Base-by-base conservation (phyloP, 1,140 invertebrate species). In the Cydia strobilella region DNA sequence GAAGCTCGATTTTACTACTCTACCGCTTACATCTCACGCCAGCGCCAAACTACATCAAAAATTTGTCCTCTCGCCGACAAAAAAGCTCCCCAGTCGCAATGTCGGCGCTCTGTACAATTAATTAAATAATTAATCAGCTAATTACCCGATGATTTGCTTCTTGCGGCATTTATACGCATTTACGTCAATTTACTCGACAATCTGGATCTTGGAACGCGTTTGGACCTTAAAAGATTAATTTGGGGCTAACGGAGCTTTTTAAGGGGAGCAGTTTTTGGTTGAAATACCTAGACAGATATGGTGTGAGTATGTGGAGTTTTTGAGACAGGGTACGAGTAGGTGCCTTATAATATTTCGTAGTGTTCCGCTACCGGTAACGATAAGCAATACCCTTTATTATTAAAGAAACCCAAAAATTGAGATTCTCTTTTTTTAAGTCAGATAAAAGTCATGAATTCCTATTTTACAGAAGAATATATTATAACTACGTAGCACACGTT, bases 41-140 rank as follows among this genome's bases (percentile, higher is more conserved):
- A 69, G 6, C 27, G 27, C 27, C 27, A 39, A 69, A 69, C 35
- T 69, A 69, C 65, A 69, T 35, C 65, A 20, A 35, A 69, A 69
- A 69, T 69, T 69, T 69, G 65, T 69, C 65, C 65, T 35, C 63
- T 75, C 39, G 75, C 54, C 35, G 78, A 66, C 73, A 83, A 85
- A 86, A 84, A 80, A 77, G 66, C 62, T 74, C 63, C 63, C 74
- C 75, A 78, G 77, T 76, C 76, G 80, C 82, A 81, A 81, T 79
- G 82, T 80, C 75, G 78, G 77, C 82, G 83, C 81, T 81, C 76
- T 79, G 74, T 79, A 82, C 86, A 92, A 92, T 92, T 92, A 90
- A 92, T 92, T 92, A 90, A 91, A 92, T 87, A 92, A 92, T 92
- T 92, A 91, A 92, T 91, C 87, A 87, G 79, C 86, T 87, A 92